Conservation (phyloP, 2,888 invertebrate species). For the Acleris cristana region DNA sequence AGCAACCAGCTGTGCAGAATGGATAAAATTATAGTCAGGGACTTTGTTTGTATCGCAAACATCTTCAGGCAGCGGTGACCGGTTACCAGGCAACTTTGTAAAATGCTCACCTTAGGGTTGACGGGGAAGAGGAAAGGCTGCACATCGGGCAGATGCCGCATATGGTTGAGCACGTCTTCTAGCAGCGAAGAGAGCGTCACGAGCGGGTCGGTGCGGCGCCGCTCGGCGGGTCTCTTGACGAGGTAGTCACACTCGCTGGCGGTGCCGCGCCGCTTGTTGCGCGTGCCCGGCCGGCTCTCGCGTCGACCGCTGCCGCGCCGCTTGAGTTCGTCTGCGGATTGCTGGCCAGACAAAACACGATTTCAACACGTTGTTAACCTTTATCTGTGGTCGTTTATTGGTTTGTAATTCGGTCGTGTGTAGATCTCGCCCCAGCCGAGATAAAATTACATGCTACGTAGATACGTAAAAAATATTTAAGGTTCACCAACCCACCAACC, state of each 20-base stretch:
- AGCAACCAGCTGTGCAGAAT: conserved; percentile 87
- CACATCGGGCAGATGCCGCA: conserved; percentile 95
- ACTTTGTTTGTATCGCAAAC: too few species aligned
- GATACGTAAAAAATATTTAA: too few species aligned
- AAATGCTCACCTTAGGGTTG: conserved; percentile 89
- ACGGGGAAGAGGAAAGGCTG: conserved; percentile 97
- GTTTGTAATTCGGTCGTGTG: too few species aligned
- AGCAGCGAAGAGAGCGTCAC: conserved; percentile 96
- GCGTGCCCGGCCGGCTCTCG: conserved; percentile 71
- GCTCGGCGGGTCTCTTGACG: conserved; percentile 92
- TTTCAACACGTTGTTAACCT: neutral
- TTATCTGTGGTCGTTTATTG: too few species aligned
- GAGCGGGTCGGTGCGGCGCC: conserved; percentile 97
- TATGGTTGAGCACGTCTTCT: conserved; percentile 95
- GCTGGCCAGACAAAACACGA: conserved; percentile 47
- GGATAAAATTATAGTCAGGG: neutral
- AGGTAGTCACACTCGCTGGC: conserved; percentile 90
- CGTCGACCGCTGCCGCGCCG: conserved; percentile 90
- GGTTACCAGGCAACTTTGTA: neutral
- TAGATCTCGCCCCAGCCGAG: too few species aligned
- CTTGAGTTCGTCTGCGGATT: conserved; percentile 94
- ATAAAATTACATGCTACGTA: too few species aligned
- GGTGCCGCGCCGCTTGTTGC: conserved; percentile 64
- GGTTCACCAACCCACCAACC: too few species aligned
- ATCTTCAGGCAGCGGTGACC: too few species aligned